These are phyloP conservation scores for Oryzias woworae DNA, from an alignment of 2,113 vertebrate genomes.

Conservation along the genomic window DNA sequence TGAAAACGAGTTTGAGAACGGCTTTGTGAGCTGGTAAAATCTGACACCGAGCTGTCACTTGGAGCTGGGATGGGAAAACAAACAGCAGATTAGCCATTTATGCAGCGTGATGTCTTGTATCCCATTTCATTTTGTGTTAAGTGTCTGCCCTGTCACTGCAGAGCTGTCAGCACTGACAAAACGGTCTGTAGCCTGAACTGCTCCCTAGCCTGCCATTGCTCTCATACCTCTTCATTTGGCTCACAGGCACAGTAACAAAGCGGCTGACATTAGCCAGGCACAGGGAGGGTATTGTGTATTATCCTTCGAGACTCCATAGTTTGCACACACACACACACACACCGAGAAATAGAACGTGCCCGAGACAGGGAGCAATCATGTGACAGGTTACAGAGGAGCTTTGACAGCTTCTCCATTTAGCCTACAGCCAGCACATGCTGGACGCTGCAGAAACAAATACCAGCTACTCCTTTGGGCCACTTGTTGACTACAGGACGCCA, in stretches of 20 bases:
- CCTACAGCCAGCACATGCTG: slow-evolving; percentile 54
- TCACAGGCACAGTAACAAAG: slow-evolving; percentile 61
- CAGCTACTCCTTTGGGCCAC: slow-evolving; percentile 57
- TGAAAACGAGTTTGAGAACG: slow-evolving; percentile 29
- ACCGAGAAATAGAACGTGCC: slow-evolving; percentile 22
- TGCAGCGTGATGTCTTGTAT: slow-evolving; percentile 60
- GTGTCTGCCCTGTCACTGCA: slow-evolving; percentile 62
- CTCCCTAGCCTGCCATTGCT: slow-evolving; percentile 55
- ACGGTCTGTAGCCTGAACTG: slow-evolving; percentile 47
- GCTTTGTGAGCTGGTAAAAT: slow-evolving; percentile 44
- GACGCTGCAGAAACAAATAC: slow-evolving; percentile 70
- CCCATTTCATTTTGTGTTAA: slow-evolving; percentile 67
- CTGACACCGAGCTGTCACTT: slow-evolving; percentile 63
- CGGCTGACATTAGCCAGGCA: slow-evolving; percentile 67
- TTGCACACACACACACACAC: slow-evolving; percentile 45
- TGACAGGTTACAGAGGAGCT: slow-evolving; percentile 70
- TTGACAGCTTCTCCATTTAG: slow-evolving; percentile 73
- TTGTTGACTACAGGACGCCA: slow-evolving; percentile 51
- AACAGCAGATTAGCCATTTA: slow-evolving; percentile 69
- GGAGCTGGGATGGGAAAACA: slow-evolving; percentile 50
- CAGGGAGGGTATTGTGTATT: slow-evolving; percentile 50
- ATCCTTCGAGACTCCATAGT: slow-evolving; percentile 48
- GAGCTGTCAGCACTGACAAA: slow-evolving; percentile 63
- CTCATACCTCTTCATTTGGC: slow-evolving; percentile 60
- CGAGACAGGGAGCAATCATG: slow-evolving; percentile 29